A percentile compares a stretch with the other conserved stretches of the same genome.
Evolutionary conservation across 2,113 vertebrate species (phyloP).

Genomic region (Calonectris borealis): DNA sequence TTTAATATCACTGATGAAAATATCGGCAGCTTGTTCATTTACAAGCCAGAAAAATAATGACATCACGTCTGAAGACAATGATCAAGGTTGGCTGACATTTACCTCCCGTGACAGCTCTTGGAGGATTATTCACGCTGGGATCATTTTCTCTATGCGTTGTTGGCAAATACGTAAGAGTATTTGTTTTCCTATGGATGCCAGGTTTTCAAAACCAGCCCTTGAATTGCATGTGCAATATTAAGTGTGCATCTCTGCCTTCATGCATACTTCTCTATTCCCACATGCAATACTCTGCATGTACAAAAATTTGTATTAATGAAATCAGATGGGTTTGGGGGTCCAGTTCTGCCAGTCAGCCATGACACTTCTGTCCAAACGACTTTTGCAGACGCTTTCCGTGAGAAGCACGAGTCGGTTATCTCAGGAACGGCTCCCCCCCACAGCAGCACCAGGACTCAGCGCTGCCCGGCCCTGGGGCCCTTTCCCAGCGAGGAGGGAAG

Average conservation of each 20-base stretch:
- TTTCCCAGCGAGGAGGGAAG: not conserved
- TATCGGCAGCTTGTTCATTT: not conserved
- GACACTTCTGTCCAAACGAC: rapidly evolving
- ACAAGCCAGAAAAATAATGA: not conserved
- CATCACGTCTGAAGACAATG: not conserved
- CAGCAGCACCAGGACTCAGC: not conserved
- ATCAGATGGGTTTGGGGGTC: not conserved
- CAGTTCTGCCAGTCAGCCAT: not conserved
- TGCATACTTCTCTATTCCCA: not conserved
- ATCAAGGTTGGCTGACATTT: not conserved
- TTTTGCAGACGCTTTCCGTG: not conserved
- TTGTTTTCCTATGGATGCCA: not conserved
- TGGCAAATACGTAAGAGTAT: not conserved
- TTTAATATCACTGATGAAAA: not conserved
- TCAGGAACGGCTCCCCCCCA: not conserved
- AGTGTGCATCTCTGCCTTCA: not conserved
- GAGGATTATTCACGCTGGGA: not conserved
- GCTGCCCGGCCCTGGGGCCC: not conserved
- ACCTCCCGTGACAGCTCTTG: not conserved
- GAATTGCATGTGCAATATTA: not conserved
- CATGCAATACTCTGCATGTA: not conserved
- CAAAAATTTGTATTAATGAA: not conserved
- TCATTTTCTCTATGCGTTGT: not conserved
- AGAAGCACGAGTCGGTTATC: not conserved
- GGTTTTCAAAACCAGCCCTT: not conserved